A percentile compares a stretch with the other conserved stretches of the same genome.
These are phyloP conservation scores for Cavia porcellus DNA, from an alignment of 2,113 vertebrate species.

Conservation along the genomic window DNA sequence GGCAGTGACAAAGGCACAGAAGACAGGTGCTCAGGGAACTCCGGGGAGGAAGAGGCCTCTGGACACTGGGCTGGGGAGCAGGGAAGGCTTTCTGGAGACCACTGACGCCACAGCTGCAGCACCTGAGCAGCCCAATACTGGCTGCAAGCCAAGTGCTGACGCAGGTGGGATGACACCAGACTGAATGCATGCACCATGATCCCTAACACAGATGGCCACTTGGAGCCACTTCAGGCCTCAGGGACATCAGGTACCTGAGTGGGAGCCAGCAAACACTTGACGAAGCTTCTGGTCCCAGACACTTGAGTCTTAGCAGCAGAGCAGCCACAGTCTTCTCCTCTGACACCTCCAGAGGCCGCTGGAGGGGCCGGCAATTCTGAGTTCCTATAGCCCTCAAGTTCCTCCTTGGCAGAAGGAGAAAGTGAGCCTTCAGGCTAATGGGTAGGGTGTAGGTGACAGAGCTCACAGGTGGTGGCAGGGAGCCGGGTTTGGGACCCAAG, in stretches of 20 bases:
- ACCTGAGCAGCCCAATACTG: neutral
- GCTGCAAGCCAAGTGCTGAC: conserved; percentile 10
- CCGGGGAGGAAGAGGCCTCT: neutral
- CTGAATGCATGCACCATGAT: neutral
- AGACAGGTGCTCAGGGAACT: neutral
- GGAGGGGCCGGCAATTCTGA: neutral
- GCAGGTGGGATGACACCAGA: conserved; percentile 1
- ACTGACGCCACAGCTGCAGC: neutral
- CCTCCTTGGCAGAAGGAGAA: neutral
- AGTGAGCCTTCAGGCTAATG: neutral
- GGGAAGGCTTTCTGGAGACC: neutral
- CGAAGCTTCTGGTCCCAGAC: neutral
- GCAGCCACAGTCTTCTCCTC: neutral
- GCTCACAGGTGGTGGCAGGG: neutral
- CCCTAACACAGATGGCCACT: conserved; percentile 49
- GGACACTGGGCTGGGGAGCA: neutral
- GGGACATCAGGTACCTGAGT: conserved; percentile 51
- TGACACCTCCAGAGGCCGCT: neutral
- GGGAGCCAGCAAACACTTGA: conserved; percentile 63
- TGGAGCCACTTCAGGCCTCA: conserved; percentile 37
- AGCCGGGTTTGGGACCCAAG: neutral
- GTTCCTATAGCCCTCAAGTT: neutral
- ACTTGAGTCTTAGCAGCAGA: neutral
- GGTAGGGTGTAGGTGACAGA: neutral
- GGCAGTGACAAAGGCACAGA: neutral